phyloP scores from a whole-genome alignment of 2,797 vertebrate species.

The Leptodactylus fallax region DNA sequence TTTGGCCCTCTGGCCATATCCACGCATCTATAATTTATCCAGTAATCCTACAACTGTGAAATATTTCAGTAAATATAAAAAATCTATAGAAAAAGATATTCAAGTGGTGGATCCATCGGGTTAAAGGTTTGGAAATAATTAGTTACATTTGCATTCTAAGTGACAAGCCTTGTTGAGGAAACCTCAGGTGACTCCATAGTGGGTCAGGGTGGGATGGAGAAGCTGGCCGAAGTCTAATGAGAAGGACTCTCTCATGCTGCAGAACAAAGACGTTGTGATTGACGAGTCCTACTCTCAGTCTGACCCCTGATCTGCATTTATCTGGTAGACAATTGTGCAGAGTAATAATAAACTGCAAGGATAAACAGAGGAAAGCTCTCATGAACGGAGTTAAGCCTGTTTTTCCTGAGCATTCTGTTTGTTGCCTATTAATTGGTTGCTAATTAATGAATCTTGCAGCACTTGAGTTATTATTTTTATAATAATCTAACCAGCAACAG shows the following conservation, averaged over 20 bases:
- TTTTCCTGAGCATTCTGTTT: neutral
- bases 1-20: neutral
- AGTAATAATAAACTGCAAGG: slow-evolving; percentile 19
- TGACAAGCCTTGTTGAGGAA: slow-evolving; percentile 3
- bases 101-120: slow-evolving; percentile 21
- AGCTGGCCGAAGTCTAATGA: neutral
- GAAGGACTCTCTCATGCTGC: neutral
- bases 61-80: slow-evolving; percentile 49
- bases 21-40: neutral
- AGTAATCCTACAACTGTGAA: neutral
- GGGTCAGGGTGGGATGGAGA: slow-evolving; percentile 16
- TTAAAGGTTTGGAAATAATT: slow-evolving; percentile 56
- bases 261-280: slow-evolving; percentile 34
- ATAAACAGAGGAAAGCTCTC: neutral
- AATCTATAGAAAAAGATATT: slow-evolving; percentile 31
- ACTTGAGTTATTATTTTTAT: neutral
- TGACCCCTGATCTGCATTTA: slow-evolving; percentile 37
- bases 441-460: neutral
- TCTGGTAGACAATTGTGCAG: neutral
- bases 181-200: neutral
- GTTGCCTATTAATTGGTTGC: slow-evolving; percentile 3
- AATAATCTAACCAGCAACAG: neutral
- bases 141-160: slow-evolving; percentile 49
- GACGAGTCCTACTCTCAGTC: neutral
- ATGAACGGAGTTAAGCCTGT: neutral